Conservation (phyloP, 2,797 vertebrate genomes). For the Heterohyrax brucei region DNA sequence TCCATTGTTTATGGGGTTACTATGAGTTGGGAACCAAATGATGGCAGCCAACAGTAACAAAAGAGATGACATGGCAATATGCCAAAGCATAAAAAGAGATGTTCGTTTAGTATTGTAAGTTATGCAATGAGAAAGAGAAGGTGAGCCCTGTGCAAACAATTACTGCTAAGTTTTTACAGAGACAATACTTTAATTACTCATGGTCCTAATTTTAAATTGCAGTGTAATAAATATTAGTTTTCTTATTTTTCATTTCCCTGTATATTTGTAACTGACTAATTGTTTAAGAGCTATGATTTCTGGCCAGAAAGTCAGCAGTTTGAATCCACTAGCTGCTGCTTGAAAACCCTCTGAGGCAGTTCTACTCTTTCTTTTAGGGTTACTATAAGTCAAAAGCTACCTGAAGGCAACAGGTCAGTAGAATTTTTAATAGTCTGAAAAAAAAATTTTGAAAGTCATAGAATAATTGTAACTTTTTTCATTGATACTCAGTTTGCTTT, state of each 20-base stretch:
- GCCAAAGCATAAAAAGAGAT: background rate
- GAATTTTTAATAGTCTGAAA: background rate
- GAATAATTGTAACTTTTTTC: background rate
- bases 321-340: no score
- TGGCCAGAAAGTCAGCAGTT: no score
- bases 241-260: background rate
- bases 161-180: background rate
- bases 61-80: background rate
- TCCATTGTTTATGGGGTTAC: no score
- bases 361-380: no score
- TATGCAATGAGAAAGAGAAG: background rate
- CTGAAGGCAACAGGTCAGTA: background rate
- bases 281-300: no score
- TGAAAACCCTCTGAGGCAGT: no score
- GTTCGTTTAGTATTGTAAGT: background rate
- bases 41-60: no score
- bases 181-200: background rate
- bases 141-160: background rate
- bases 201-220: conserved; percentile 54
- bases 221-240: background rate
- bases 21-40: no score
- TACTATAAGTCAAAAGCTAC: no score
- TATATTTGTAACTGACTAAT: background rate
- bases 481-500: background rate
- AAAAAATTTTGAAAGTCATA: background rate